Percentiles rank a stretch among this genome's conserved stretches.
Evolutionary conservation across 2,888 invertebrate species (phyloP).

Genomic region (Xestia ashworthii): DNA sequence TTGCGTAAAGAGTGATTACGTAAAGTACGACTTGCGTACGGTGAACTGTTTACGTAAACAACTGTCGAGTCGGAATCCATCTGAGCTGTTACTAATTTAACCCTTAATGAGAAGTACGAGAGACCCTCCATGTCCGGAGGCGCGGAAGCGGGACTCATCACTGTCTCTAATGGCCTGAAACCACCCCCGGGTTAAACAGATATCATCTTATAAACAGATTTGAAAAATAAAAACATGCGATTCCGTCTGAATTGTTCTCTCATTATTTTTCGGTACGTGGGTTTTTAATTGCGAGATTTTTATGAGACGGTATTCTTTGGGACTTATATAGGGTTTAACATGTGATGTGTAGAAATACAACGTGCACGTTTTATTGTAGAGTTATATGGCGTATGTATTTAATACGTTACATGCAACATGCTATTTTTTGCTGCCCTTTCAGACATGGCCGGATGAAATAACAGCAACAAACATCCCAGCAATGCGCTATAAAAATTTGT

Average conservation of each 20-base stretch:
- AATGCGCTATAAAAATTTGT: conserved; percentile 81
- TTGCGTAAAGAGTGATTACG: conserved; percentile 69
- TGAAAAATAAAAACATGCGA: conserved; percentile 71
- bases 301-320: conserved; percentile 4
- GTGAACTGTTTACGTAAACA: conserved; percentile 77
- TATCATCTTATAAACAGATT: conserved; percentile 79
- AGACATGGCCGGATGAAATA: conserved; percentile 53
- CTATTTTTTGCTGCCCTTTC: conserved; percentile 44
- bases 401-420: conserved; percentile 9
- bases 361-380: background rate
- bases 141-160: conserved; percentile 86
- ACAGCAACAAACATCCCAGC: conserved; percentile 63
- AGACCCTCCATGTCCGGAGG: conserved; percentile 83
- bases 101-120: conserved; percentile 83
- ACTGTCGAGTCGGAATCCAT: conserved; percentile 75
- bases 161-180: conserved; percentile 84
- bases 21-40: conserved; percentile 67
- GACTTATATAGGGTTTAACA: background rate
- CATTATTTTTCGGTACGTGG: conserved; percentile 69
- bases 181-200: conserved; percentile 82
- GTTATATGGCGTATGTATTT: background rate
- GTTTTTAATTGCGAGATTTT: conserved; percentile 57
- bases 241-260: conserved; percentile 57
- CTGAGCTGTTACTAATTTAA: conserved; percentile 81
- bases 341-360: background rate